Evolutionary conservation across 2,797 vertebrate genomes (phyloP), one percentile per base, ranked within the genome.

Genomic region (Muscicapa striata): DNA sequence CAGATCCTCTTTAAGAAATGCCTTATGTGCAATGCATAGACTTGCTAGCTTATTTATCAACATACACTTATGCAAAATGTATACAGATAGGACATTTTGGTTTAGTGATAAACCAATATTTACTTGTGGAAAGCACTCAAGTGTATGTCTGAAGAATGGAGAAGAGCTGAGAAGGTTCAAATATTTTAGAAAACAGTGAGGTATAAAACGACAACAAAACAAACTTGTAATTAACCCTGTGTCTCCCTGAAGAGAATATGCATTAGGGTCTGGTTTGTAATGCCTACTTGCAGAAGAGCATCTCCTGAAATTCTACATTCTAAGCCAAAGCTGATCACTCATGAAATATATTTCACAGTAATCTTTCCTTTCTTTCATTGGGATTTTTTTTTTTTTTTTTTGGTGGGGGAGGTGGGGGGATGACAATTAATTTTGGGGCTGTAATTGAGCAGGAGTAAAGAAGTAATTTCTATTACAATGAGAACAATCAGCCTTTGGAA

Each of bases 1-100:
- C 93, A 96, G 92, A 96, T 95, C 77, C 79, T 94, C 87, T 97
- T 96, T 92, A 96, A 93, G 93, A 93, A 96, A 94, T 72, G 73
- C 34, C 86, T 97, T 96, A 96, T 87, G 84, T 94, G 94, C 85
- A 97, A 95, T 91, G 93, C 94, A 96, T 96, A 94, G 32, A 46
- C 68, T 77, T 96, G 93, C 93, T 96, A 97, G 67, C 96, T 98
- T 97, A 97, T 97, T 97, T 98, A 97, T 97, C 96, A 97, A 96
- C 87, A 95, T 94, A 97, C 83, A 97, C 85, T 96, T 96, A 96
- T 94, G 93, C 85, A 97, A 97, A 98, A 97, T 97, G 87, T 95
- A 83, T 96, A 97, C 79, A 97, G 96, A 92, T 79, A 87, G 61
- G 83, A 76, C 69, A 95, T 96, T 96, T 88, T 93, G 59, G 80